Percentiles rank a stretch among this genome's conserved stretches.
Evolutionary conservation across 2,888 invertebrate genomes (phyloP).

Genomic region (Cephonodes hylas): DNA sequence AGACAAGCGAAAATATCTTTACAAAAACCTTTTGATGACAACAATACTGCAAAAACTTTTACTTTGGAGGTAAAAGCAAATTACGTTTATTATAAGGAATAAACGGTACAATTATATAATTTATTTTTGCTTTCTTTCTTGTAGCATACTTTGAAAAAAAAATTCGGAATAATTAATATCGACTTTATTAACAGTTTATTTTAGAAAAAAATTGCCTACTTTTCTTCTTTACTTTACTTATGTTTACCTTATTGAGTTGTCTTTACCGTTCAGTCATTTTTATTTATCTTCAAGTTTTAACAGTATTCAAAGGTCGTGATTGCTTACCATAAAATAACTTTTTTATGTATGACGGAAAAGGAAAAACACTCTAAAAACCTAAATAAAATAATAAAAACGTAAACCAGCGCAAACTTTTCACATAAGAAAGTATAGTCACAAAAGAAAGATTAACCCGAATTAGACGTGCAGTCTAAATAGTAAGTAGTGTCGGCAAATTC

Average conservation of each 20-base stretch:
- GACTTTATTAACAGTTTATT: too few relatives aligned
- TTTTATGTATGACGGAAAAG: too few relatives aligned
- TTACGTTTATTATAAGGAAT: too few relatives aligned
- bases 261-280: too few relatives aligned
- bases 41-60: background rate
- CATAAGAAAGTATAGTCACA: slow-evolving; percentile 13
- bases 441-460: slow-evolving; percentile 14
- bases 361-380: too few relatives aligned
- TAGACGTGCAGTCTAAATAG: slow-evolving; percentile 13
- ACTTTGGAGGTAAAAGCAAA: background rate
- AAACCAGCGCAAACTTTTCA: background rate
- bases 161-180: too few relatives aligned
- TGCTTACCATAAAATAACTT: background rate
- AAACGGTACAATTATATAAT: too few relatives aligned
- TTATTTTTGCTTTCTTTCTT: too few relatives aligned
- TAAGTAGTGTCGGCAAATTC: slow-evolving; percentile 12
- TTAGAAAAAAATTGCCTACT: too few relatives aligned
- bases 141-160: too few relatives aligned
- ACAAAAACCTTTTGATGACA: background rate
- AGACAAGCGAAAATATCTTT: slow-evolving; percentile 32
- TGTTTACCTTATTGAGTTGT: too few relatives aligned
- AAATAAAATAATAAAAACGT: background rate
- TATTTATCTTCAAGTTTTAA: background rate
- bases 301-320: background rate
- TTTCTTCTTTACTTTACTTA: too few relatives aligned